These are phyloP conservation scores for Xiphophorus birchmanni DNA, from an alignment of 2,797 vertebrate species.

Conservation along the genomic window DNA sequence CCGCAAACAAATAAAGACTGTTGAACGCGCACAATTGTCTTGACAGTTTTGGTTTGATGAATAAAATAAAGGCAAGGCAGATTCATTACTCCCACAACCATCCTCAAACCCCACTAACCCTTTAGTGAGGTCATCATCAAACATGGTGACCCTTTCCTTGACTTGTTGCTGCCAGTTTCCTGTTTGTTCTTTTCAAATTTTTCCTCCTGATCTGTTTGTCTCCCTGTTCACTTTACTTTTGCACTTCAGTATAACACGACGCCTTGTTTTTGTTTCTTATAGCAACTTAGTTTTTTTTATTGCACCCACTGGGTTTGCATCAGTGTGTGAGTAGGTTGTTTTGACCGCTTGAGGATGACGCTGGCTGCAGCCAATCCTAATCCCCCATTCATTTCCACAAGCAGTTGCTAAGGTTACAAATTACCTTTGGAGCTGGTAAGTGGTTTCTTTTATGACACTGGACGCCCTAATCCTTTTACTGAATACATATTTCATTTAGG, in stretches of 20 bases:
- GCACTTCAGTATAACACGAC: conserved; percentile 12
- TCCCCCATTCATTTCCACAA: conserved; percentile 91
- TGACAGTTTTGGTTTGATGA: conserved; percentile 25
- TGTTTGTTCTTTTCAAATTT: background rate
- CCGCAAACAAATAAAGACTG: background rate
- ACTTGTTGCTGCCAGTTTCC: background rate
- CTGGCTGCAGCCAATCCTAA: conserved; percentile 87
- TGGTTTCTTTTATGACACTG: conserved; percentile 91
- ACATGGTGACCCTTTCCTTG: conserved; percentile 9
- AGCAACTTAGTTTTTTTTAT: conserved; percentile 28
- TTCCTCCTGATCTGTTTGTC: background rate
- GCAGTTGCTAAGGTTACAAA: conserved; percentile 97
- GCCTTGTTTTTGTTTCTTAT: conserved; percentile 36
- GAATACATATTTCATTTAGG: conserved; percentile 88
- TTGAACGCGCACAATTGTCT: conserved; percentile 3
- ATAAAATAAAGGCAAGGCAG: conserved; percentile 2
- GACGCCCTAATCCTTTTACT: conserved; percentile 85
- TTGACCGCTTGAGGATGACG: conserved; percentile 83
- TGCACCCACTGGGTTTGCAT: conserved; percentile 23
- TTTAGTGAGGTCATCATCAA: background rate
- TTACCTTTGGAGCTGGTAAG: conserved; percentile 93
- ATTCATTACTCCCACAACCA: background rate
- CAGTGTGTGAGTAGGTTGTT: conserved; percentile 51
- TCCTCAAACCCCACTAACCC: background rate
- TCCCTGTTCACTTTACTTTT: conserved; percentile 5